Evolutionary conservation across 2,888 invertebrate genomes (phyloP).

Genomic region (Leptinotarsa haldemani): DNA sequence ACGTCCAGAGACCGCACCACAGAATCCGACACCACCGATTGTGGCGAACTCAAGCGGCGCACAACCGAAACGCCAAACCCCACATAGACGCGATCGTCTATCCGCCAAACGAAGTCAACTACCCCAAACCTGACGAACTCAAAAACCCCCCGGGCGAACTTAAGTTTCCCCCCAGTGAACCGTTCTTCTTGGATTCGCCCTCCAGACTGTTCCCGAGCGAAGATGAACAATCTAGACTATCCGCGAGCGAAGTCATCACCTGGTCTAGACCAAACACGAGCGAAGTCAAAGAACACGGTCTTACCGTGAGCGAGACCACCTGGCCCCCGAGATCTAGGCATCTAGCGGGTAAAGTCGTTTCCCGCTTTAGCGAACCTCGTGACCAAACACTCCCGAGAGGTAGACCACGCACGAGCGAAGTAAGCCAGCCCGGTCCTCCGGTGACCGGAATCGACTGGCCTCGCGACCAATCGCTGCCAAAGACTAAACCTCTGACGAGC

Average conservation of each 20-base stretch:
- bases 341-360: background rate
- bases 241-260: background rate
- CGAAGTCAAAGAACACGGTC: background rate
- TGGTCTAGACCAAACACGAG: background rate
- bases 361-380: no score
- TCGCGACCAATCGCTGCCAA: no score
- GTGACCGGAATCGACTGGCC: no score
- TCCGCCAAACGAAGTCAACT: constrained; percentile 41
- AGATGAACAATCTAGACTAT: background rate
- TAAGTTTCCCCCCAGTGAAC: background rate
- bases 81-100: constrained; percentile 48
- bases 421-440: background rate
- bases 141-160: constrained; percentile 22
- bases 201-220: background rate
- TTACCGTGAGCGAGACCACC: background rate
- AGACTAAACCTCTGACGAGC: background rate
- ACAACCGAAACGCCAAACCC: constrained; percentile 36
- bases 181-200: background rate
- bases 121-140: constrained; percentile 21
- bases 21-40: constrained; percentile 54
- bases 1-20: constrained; percentile 42
- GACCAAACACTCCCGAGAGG: background rate
- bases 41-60: constrained; percentile 48
- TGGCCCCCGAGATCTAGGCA: no score
- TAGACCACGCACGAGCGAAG: background rate